A percentile compares a stretch with the other conserved stretches of the same genome.
phyloP scores from a whole-genome alignment of 2,888 invertebrate species.

The Melanargia galathea region DNA sequence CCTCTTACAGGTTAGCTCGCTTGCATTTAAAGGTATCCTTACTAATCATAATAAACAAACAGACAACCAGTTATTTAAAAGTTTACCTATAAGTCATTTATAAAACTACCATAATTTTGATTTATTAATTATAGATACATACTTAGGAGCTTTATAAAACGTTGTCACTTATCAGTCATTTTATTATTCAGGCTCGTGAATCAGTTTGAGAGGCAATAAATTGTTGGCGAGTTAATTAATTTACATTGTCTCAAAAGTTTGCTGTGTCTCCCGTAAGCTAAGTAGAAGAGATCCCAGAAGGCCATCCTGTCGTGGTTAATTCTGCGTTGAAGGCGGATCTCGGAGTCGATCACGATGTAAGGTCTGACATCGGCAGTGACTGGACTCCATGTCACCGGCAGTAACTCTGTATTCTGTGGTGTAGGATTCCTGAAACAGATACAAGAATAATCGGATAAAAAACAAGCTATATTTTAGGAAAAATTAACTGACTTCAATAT shows the following conservation, averaged over 20 bases:
- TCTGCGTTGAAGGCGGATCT: slow-evolving; percentile 55
- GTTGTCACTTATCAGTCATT: slow-evolving; percentile 8
- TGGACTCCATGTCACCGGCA: slow-evolving; percentile 62
- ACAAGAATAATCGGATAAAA: background rate
- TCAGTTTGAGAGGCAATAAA: slow-evolving; percentile 16
- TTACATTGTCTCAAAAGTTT: slow-evolving; percentile 55
- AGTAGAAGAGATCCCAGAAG: slow-evolving; percentile 73
- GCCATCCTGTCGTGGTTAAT: slow-evolving; percentile 65
- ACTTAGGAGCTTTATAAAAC: slow-evolving; percentile 1
- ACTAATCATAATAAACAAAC: no score
- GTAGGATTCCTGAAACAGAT: slow-evolving; percentile 60
- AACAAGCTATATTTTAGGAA: no score
- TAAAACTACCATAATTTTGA: background rate
- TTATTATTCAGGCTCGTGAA: slow-evolving; percentile 14
- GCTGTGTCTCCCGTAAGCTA: slow-evolving; percentile 59
- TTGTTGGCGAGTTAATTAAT: slow-evolving; percentile 15
- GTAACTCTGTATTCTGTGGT: slow-evolving; percentile 50
- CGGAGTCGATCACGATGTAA: slow-evolving; percentile 61
- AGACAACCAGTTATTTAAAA: no score
- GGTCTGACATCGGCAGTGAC: slow-evolving; percentile 56
- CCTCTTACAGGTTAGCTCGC: no score
- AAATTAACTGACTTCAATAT: no score
- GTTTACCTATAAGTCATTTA: no score
- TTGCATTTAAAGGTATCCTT: no score
- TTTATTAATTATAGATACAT: background rate